phyloP scores from a whole-genome alignment of 2,797 vertebrate genomes.

The Agapornis canus region DNA sequence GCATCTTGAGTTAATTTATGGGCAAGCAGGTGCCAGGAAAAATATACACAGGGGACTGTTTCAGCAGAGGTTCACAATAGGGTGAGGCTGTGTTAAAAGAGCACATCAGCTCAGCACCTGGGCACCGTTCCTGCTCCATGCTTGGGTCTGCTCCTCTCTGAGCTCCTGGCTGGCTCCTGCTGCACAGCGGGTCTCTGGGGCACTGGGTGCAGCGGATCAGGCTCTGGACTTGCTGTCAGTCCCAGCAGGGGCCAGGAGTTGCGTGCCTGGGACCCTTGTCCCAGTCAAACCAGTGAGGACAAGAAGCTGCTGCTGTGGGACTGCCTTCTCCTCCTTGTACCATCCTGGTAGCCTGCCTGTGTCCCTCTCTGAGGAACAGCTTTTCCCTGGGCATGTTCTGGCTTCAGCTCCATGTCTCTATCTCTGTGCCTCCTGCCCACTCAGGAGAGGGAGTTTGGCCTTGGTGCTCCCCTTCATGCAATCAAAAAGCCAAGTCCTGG shows the following conservation, averaged over 20 bases:
- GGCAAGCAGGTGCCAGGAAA: not conserved
- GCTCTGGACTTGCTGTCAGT: not conserved
- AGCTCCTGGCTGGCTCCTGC: not conserved
- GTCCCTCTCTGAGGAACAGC: not conserved
- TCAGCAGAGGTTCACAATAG: not conserved
- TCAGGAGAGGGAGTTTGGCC: not conserved
- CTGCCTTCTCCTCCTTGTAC: not conserved
- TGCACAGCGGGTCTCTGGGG: not conserved
- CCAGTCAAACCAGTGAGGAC: not conserved
- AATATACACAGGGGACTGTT: not conserved
- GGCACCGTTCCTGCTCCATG: fast-evolving
- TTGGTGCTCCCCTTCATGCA: not conserved
- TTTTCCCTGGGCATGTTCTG: fast-evolving
- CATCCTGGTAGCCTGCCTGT: not conserved
- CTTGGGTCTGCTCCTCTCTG: not conserved
- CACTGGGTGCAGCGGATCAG: not conserved
- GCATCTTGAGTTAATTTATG: not conserved
- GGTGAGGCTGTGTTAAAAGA: not conserved
- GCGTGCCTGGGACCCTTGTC: not conserved
- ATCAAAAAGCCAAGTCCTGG: not conserved
- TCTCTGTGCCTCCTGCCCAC: not conserved
- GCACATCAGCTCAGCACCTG: not conserved
- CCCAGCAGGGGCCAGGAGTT: not conserved
- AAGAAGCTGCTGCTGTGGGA: not conserved
- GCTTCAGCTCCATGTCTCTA: not conserved